Evolutionary conservation across 2,797 vertebrate species (phyloP).

Genomic region (Enteromius paludinosus): DNA sequence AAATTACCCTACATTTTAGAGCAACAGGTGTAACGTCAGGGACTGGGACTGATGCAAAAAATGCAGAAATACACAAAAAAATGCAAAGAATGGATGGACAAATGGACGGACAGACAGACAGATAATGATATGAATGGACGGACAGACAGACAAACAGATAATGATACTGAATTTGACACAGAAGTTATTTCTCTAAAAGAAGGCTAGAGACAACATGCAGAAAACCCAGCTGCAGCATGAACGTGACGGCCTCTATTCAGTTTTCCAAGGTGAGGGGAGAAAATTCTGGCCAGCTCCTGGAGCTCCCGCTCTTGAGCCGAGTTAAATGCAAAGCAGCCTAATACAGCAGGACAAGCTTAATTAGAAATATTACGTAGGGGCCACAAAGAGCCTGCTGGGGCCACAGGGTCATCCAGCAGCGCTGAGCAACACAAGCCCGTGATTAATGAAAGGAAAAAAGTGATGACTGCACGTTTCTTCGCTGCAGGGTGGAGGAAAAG

Average conservation of each 20-base stretch:
- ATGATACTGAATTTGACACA: slow-evolving; percentile 70
- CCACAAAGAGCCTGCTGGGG: slow-evolving; percentile 53
- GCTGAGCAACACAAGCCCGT: slow-evolving; percentile 56
- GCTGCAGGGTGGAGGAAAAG: slow-evolving; percentile 28
- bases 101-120: background rate
- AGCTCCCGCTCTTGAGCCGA: slow-evolving; percentile 50
- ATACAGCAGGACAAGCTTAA: slow-evolving; percentile 69
- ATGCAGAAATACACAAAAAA: background rate
- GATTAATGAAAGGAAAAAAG: slow-evolving; percentile 68
- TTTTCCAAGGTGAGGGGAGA: slow-evolving; percentile 65
- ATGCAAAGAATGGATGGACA: background rate
- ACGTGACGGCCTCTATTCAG: slow-evolving; percentile 66
- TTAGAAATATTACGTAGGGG: slow-evolving; percentile 68
- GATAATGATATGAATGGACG: too few relatives aligned
- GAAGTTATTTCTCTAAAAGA: slow-evolving; percentile 64
- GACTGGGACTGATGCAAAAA: background rate
- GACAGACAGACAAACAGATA: too few relatives aligned
- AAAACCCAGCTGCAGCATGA: slow-evolving; percentile 33
- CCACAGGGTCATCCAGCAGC: slow-evolving; percentile 60
- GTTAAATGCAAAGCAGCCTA: slow-evolving; percentile 64
- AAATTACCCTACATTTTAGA: slow-evolving; percentile 79
- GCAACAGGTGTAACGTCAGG: slow-evolving; percentile 30
- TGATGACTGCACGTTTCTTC: slow-evolving; percentile 63
- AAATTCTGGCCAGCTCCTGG: slow-evolving; percentile 22
- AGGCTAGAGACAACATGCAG: slow-evolving; percentile 50